Evolutionary conservation across 2,797 vertebrate genomes (phyloP).

Genomic region (Scyliorhinus canicula): DNA sequence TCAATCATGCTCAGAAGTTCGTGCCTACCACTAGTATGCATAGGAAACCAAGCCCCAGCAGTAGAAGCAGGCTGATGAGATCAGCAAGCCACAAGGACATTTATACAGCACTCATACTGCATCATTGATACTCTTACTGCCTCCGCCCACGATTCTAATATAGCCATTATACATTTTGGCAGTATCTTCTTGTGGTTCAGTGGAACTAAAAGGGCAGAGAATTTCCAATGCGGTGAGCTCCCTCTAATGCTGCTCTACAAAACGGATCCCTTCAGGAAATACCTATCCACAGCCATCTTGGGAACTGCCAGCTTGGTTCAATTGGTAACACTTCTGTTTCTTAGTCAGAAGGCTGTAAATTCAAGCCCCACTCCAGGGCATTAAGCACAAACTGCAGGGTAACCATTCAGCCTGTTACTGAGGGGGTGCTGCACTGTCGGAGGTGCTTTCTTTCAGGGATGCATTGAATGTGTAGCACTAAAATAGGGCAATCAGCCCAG

Average conservation of each 20-base stretch:
- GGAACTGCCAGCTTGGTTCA: background rate
- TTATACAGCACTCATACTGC: background rate
- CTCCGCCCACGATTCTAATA: background rate
- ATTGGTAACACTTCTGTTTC: background rate
- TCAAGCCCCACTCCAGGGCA: too few species aligned
- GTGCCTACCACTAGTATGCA: background rate
- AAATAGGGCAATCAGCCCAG: background rate
- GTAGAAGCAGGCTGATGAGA: background rate
- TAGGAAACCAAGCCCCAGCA: background rate
- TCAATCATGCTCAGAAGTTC: background rate
- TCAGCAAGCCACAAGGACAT: constrained; percentile 7
- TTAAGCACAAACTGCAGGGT: background rate
- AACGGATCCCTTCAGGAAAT: background rate
- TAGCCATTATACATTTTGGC: background rate
- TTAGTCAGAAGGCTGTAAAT: too few species aligned
- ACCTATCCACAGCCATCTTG: background rate
- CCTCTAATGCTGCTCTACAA: background rate
- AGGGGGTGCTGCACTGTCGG: background rate
- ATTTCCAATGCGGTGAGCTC: background rate
- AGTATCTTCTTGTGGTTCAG: background rate
- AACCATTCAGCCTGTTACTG: background rate
- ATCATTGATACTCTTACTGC: background rate
- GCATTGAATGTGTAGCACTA: background rate
- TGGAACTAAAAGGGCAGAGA: background rate
- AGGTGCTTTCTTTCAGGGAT: background rate